phyloP scores from a whole-genome alignment of 2,888 invertebrate species.

The Drosophila greeni region DNA sequence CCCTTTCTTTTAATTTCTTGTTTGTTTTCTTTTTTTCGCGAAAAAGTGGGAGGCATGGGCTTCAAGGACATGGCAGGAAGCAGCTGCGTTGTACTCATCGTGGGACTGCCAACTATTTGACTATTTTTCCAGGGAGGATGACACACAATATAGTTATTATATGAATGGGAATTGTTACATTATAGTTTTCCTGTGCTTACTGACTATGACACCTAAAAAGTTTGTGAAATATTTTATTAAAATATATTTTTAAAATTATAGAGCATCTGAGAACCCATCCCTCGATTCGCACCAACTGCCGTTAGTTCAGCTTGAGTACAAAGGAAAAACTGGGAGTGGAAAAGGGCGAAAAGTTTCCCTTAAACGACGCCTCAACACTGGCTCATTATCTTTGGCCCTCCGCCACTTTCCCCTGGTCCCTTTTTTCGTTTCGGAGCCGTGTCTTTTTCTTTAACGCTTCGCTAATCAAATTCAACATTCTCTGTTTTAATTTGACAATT shows the following conservation, averaged over 20 bases:
- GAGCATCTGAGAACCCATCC: conserved; percentile 6
- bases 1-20: conserved; percentile 9
- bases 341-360: conserved; percentile 58
- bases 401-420: conserved; percentile 35
- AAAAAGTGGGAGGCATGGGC: neutral
- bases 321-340: conserved; percentile 2
- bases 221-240: too few species aligned
- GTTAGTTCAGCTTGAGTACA: conserved; percentile 41
- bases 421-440: conserved; percentile 19
- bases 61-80: conserved; percentile 35
- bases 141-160: too few species aligned
- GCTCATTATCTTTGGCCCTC: conserved; percentile 62
- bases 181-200: neutral
- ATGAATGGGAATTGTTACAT: neutral
- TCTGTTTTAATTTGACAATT: conserved; percentile 73
- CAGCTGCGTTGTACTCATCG: conserved; percentile 46
- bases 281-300: conserved; percentile 41
- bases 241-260: too few species aligned
- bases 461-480: conserved; percentile 75
- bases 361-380: conserved; percentile 57
- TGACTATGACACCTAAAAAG: too few species aligned
- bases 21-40: neutral
- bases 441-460: conserved; percentile 70
- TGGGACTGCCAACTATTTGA: neutral
- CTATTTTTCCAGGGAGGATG: conserved; percentile 51